Evolutionary conservation across 1,140 invertebrate species (phyloP), one percentile per base, ranked within the genome.

Genomic region (Drosophila santomea): DNA sequence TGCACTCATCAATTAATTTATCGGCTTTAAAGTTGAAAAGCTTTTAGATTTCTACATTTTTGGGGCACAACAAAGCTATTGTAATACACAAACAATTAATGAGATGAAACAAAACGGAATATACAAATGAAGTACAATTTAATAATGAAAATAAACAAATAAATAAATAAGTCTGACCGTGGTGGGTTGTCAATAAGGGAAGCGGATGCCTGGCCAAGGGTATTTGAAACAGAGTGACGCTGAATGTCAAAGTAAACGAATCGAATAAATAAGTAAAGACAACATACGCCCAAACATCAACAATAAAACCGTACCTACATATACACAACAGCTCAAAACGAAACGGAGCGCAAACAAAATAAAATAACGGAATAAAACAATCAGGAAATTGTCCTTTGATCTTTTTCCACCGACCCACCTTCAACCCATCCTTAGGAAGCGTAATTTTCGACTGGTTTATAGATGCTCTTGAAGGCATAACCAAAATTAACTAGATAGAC

Each of bases 331-430:
- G 28, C 47, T 43, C 51, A 32, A 50, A 45, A 15, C 43, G 48
- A 47, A 75, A 45, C 20, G 56, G 39, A 61, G 55, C 25, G 63
- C 84, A 89, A 84, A 88, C 84, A 89, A 89, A 84, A 90, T 90
- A 90, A 90, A 89, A 89, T 84, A 89, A 89, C 80, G 64, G 47
- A 84, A 84, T 89, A 90, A 89, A 89, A 89, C 84, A 89, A 89
- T 89, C 84, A 89, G 74, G 69, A 89, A 89, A 89, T 89, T 84
- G 84, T 89, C 85, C 84, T 89, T 89, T 89, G 84, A 89, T 89
- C 84, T 89, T 84, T 77, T 88, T 89, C 48, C 41, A 58, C 41
- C 47, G 44, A 47, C 38, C 44, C 45, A 51, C 38, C 7, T 57
- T 55, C 50, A 74, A 76, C 39, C 41, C 44, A 45, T 57, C 17